Percentiles rank a stretch among this genome's conserved stretches.
These are phyloP conservation scores for Ranitomeya imitator DNA, from an alignment of 2,113 vertebrate species.

Conservation along the genomic window DNA sequence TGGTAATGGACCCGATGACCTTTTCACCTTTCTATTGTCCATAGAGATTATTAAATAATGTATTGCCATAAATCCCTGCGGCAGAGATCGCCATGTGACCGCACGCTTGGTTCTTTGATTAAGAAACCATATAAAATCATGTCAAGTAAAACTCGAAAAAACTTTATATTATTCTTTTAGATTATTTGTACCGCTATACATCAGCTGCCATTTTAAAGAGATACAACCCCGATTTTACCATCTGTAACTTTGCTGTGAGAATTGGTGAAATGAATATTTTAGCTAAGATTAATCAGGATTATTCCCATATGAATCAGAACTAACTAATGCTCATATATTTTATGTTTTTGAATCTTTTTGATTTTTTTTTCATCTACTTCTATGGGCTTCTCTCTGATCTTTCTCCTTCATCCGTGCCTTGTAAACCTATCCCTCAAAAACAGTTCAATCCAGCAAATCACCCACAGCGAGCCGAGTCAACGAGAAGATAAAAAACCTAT, in stretches of 20 bases:
- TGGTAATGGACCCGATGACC: not conserved
- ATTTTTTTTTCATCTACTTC: not conserved
- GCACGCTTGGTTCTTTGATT: not conserved
- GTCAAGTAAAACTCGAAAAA: too few species aligned
- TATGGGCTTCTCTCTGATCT: not conserved
- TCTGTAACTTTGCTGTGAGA: too few species aligned
- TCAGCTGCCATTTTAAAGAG: not conserved
- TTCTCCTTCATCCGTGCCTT: not conserved
- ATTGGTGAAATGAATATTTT: too few species aligned
- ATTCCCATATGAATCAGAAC: too few species aligned
- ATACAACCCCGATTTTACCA: too few species aligned
- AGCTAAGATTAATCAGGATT: too few species aligned
- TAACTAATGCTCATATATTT: too few species aligned
- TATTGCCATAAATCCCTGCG: not conserved
- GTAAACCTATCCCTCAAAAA: not conserved
- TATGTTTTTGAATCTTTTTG: not conserved
- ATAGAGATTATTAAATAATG: slow-evolving; percentile 13
- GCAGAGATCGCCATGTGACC: not conserved
- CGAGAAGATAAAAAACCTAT: not conserved
- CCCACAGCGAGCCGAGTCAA: not conserved
- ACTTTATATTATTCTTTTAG: too few species aligned
- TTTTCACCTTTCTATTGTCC: not conserved
- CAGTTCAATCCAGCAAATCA: not conserved
- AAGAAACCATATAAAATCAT: too few species aligned
- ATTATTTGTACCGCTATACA: too few species aligned